phyloP scores from a whole-genome alignment of 2,888 invertebrate species.

The Philhelius pedissequus region DNA sequence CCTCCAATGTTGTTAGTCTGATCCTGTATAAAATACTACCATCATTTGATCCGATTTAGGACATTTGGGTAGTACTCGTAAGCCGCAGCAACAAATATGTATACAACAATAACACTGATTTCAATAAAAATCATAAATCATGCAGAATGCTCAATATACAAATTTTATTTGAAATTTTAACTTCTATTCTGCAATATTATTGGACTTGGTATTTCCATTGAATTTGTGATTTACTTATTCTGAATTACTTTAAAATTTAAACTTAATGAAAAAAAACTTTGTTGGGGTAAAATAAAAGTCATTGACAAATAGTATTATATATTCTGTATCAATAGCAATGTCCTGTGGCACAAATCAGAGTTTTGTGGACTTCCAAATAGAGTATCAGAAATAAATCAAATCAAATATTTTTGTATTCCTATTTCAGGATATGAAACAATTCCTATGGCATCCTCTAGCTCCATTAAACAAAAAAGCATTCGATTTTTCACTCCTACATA shows the following conservation, averaged over 20 bases:
- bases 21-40: too few species aligned
- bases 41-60: too few species aligned
- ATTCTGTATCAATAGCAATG: constrained; percentile 5
- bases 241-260: neutral
- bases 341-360: neutral
- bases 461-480: neutral
- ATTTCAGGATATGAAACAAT: neutral
- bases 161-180: neutral
- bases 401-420: neutral
- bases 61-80: too few species aligned
- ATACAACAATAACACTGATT: too few species aligned
- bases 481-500: neutral
- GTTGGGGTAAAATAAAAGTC: neutral
- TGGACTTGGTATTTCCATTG: neutral
- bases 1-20: too few species aligned
- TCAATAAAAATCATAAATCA: neutral
- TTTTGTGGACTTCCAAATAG: neutral
- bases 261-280: neutral
- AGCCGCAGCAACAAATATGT: too few species aligned
- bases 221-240: neutral
- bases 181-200: neutral
- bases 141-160: neutral
- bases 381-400: neutral
- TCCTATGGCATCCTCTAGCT: neutral
- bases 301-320: neutral